These are phyloP conservation scores for Cinclus mexicanus DNA, from an alignment of 2,113 vertebrate genomes.

Conservation along the genomic window DNA sequence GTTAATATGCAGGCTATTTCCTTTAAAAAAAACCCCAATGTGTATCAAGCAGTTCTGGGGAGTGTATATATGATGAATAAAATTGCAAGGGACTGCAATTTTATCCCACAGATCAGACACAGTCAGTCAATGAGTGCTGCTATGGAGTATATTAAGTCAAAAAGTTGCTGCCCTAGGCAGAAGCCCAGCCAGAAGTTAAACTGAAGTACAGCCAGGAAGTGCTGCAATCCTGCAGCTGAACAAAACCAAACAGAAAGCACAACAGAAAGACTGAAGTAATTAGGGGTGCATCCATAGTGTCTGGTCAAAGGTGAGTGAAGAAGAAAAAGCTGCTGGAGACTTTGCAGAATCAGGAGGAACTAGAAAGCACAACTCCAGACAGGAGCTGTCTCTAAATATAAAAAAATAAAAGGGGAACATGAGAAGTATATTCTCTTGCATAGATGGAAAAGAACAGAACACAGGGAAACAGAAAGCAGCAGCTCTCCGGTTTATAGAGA, in stretches of 20 bases:
- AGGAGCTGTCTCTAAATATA: not conserved
- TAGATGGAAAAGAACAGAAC: not conserved
- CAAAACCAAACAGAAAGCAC: not conserved
- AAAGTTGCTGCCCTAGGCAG: constrained; percentile 28
- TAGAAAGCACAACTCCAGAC: not conserved
- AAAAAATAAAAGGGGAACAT: not conserved
- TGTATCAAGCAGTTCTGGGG: not conserved
- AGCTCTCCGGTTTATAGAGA: not conserved
- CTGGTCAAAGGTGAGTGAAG: not conserved
- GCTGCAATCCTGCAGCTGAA: not conserved
- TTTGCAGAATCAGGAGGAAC: not conserved
- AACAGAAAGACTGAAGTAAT: not conserved
- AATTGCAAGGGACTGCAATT: not conserved
- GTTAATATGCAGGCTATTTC: not conserved
- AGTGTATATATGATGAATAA: not conserved
- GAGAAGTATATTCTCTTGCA: not conserved
- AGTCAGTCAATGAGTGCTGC: not conserved
- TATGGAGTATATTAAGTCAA: not conserved
- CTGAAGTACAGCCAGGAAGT: constrained; percentile 9
- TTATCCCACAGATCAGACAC: not conserved
- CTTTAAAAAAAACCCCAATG: not conserved
- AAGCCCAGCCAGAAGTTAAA: constrained; percentile 11
- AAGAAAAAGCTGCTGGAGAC: not conserved
- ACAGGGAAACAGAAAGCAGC: not conserved
- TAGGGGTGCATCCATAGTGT: not conserved